Evolutionary conservation across 2,888 invertebrate genomes (phyloP), one percentile per base, ranked within the genome.

Genomic region (Dryobotodes eremita): DNA sequence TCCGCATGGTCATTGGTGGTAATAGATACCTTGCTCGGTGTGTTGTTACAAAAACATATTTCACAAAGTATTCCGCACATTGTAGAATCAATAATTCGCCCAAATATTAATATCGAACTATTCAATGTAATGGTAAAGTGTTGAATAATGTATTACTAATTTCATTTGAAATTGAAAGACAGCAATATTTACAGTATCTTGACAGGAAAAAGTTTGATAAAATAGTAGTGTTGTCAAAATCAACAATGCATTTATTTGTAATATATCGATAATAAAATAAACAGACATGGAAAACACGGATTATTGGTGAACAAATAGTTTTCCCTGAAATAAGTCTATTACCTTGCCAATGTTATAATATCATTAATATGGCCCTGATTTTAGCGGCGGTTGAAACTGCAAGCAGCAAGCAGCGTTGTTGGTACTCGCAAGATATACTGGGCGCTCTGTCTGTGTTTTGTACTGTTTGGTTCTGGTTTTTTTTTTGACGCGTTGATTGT

Each of bases 11-110:
- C 13, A 36, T 1, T 11, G 62, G 80, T 61, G 6, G 6, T n/a
- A 36, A 13, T 73, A 36, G 61, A 57, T 86, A 94, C 93, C 73
- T 89, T 87, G 70, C 85, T 79, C 48, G 88, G 84, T 79, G 84
- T 84, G 53, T 78, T 84, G 68, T 87, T 80, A 23, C 86, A 83
- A 80, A 83, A 89, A 88, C 91, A 92, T 87, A 97, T 92, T 92
- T 96, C 94, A 90, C 97, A 97, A 80, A 97, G 92, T 89, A 97
- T 97, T 75, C 97, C 97, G 88, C 97, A 97, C 97, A 97, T 97
- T 72, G 6, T 73, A 65, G 31, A 17, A 68, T 55, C 8, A 36
- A 64, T 72, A 48, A 64, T 36, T 62, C 11, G 10, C 0, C 2
- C 15, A 23, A 77, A 55, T 36, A 48, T 55, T 36, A 31, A 31